Conservation (phyloP, 1,140 invertebrate species). For the Neodiprion lecontei region DNA sequence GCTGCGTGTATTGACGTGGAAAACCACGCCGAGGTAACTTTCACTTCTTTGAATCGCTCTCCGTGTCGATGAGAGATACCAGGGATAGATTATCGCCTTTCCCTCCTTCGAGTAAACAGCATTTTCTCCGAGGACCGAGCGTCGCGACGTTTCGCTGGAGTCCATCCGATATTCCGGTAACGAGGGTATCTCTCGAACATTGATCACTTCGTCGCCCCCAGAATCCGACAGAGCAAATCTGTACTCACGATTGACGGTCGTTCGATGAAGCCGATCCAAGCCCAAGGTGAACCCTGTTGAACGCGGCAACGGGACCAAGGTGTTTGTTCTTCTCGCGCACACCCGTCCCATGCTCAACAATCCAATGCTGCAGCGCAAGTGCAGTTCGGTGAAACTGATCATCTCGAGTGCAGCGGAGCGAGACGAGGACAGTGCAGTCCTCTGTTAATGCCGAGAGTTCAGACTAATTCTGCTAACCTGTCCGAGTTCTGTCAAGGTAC, state of each 20-base stretch:
- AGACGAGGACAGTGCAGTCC: conserved; percentile 27
- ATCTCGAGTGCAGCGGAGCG: conserved; percentile 23
- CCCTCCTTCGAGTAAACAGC: not conserved
- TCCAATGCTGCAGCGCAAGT: not conserved
- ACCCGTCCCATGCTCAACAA: not conserved
- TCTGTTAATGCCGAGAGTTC: conserved; percentile 27
- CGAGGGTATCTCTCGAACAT: no score
- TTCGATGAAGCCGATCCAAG: no score
- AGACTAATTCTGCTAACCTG: conserved; percentile 37
- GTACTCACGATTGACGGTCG: no score
- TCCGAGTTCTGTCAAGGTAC: conserved; percentile 19
- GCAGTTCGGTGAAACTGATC: not conserved
- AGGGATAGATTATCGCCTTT: not conserved
- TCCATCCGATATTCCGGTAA: no score
- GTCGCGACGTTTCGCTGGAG: no score
- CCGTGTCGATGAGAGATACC: not conserved
- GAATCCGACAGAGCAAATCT: no score
- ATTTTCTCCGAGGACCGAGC: no score
- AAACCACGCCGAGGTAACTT: not conserved
- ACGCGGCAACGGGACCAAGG: not conserved
- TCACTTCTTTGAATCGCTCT: conserved; percentile 7
- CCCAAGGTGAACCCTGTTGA: not conserved
- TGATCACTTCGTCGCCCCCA: no score
- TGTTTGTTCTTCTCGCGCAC: no score
- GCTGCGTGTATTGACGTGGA: conserved; percentile 17